Evolutionary conservation across 2,113 vertebrate species (phyloP), one percentile per base, ranked within the genome.

Genomic region (Blennius ocellaris): DNA sequence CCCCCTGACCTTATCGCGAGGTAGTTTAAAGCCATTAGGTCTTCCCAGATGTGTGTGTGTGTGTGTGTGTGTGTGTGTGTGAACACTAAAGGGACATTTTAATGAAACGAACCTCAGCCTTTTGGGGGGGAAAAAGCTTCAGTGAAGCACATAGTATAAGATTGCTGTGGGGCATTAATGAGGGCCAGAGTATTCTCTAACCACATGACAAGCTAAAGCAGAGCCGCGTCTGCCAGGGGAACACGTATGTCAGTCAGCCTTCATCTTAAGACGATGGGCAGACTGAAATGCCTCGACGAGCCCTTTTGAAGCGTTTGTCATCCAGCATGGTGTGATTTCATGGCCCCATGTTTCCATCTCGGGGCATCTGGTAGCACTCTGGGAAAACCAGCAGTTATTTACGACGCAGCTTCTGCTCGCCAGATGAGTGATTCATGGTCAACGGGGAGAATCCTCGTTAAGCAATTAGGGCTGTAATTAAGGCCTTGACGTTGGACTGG

Each of bases 321-420:
- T 80, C 49, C 57, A 52, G 72, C 67, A 68, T 73, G 75, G 85
- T 86, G 88, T 69, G 85, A 93, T 89, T 93, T 89, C 82, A 78
- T 70, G 81, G 81, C 73, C 56, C 67, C 78, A 47, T 83, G 83
- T 89, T 85, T 92, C 81, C 90, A 90, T 92, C 77, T 76, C 38
- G n/a, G 82, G 76, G 86, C 92, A 93, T 93, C 90, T 93, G 92
- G 91, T 87, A 91, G 81, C 86, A 89, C 84, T 92, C 87, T 89
- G 58, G 37, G 73, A 81, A 90, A 88, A 90, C 83, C 90, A 88
- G 86, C 84, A 88, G 86, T 82, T 90, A 87, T 92, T 93, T 93
- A 91, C 82, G 49, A 91, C 71, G 68, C 75, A 81, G 84, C 83
- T 75, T 87, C 79, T 78, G 83, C 76, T 83, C 48, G 85, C 88